These are phyloP conservation scores for Poecilia gillii DNA, from an alignment of 2,797 vertebrate genomes.

Conservation along the genomic window DNA sequence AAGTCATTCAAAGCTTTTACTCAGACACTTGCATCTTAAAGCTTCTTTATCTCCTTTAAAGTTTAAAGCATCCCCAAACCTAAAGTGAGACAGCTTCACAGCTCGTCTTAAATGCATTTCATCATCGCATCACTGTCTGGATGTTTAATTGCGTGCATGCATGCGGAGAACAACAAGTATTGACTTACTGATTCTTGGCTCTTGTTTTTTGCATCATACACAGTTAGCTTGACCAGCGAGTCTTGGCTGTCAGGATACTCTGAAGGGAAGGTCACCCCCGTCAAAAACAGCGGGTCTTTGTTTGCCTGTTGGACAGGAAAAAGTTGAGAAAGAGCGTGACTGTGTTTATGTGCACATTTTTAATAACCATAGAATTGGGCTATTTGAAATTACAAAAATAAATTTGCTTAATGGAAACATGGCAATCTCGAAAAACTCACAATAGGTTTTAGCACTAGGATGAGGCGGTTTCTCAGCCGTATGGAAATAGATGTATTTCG, in stretches of 20 bases:
- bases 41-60: conserved; percentile 52
- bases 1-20: neutral
- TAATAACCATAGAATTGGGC: too few species aligned
- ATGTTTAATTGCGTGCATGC: conserved; percentile 11
- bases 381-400: too few species aligned
- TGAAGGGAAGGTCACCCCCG: conserved; percentile 92
- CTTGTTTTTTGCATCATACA: conserved; percentile 97
- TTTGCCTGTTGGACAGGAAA: conserved; percentile 85
- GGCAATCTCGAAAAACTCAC: too few species aligned
- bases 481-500: too few species aligned
- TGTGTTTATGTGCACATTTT: conserved; percentile 17
- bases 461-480: too few species aligned
- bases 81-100: conserved; percentile 28
- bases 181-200: conserved; percentile 91
- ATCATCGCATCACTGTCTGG: conserved; percentile 14
- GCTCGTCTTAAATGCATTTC: conserved; percentile 28
- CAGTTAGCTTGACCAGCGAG: conserved; percentile 92
- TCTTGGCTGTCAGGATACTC: conserved; percentile 92
- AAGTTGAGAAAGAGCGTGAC: conserved; percentile 28
- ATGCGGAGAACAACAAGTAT: conserved; percentile 23
- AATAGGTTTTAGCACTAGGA: too few species aligned
- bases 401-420: too few species aligned
- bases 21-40: conserved; percentile 20
- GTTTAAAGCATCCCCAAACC: conserved; percentile 19
- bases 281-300: conserved; percentile 95